Base-by-base conservation (phyloP, 2,797 vertebrate species). In the Monodelphis domestica region DNA sequence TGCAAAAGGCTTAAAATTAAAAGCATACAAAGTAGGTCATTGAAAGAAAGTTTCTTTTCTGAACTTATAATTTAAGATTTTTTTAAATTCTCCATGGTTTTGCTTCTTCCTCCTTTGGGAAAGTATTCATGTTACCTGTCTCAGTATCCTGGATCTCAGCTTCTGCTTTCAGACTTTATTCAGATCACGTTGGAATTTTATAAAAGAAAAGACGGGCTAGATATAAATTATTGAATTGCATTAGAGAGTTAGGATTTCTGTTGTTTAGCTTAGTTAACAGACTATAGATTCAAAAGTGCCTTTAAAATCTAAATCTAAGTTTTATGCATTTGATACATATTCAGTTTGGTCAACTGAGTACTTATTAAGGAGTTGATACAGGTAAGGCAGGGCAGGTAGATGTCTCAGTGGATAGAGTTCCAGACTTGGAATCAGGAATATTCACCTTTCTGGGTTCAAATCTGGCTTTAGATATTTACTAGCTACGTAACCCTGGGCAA, bases 151-250 rank as follows among this genome's bases (percentile, higher is more conserved):
- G 91, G 70, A 90, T 91, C 78, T 96, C 53, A 51, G 57, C 91
- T 95, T 53, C 78, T 92, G 94, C 93, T 94, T 94, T 90, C 30
- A 33, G 33, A 88, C 29, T 63, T 53, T 89, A 84, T 78, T 95
- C 95, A 54, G 29, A 29, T 54, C 87, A 94, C 93, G 89, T 94
- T 53, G 92, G 63, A 93, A 95, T 5, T 95, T 94, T 50, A 95
- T 84, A 91, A 89, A 96, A 91, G n/a, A 91, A 63, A 96, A 95
- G 88, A 50, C 84, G 91, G 54, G 26, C 59, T 96, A 53, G 90
- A 90, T 94, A 96, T 95, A 95, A 92, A 94, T 96, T 95, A 95
- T 97, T 94, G 94, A 95, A 92, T 94, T 89, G 93, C 59, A 90
- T 94, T 93, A 87, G 54, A 21, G 94, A 91, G 96, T 95, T 91